Base-by-base conservation (phyloP, 2,888 invertebrate genomes). In the Aphrophora alni region DNA sequence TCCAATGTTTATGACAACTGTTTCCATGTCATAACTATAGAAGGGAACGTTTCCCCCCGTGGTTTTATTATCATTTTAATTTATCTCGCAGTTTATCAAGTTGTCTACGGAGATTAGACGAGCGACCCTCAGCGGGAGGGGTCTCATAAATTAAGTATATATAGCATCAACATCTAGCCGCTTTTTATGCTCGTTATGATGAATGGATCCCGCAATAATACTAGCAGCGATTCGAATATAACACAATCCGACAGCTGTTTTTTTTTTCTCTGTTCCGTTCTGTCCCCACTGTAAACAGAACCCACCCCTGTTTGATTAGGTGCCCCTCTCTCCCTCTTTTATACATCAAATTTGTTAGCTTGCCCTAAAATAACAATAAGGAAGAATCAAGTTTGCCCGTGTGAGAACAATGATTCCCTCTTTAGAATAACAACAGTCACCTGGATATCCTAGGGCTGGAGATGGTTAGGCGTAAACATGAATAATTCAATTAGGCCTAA, bases 11-110 rank as follows among this genome's bases (percentile, higher is more conserved):
- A 78, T 77, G 81, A 75, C 78, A 75, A 75, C 75, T 44, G 74
- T 73, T 81, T 38, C 81, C 70, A 77, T 80, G 81, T 77, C 81
- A 79, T 75, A 79, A 75, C 79, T 27, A 75, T 69, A 74, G 68
- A 68, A 27, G 77, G 81, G 78, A 69, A 44, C 77, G 73, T 73
- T 68, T 73, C 38, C 77, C 77, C 77, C 79, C 59, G 78, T 26
- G 82, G 82, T 83, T 83, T 83, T 83, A 83, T 83, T 82, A 82
- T 83, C 82, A 79, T 81, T 82, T 83, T 83, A 83, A 83, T 83
- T 83, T 83, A 83, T 83, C 81, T 82, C 80, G 82, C 80, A 82
- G 83, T 83, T 83, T 82, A 83, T 83, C 83, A 83, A 80, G 81
- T 80, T 80, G 82, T 82, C 82, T 82, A 75, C 76, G 82, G 75